Base-by-base conservation (phyloP, 2,797 vertebrate species). In the Takifugu ocellatus region DNA sequence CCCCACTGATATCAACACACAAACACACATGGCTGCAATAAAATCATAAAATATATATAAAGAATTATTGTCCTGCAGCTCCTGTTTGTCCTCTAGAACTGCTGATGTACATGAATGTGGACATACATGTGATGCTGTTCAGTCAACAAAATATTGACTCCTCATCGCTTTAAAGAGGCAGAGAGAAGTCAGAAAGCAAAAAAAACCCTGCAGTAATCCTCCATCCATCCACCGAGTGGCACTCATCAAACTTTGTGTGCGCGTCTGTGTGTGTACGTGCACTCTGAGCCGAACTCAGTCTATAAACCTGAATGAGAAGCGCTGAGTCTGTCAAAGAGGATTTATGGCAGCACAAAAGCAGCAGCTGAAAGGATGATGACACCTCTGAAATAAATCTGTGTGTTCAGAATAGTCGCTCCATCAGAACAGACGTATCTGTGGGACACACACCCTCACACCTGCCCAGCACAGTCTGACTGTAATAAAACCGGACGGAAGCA, bases 1-100 rank as follows among this genome's bases (percentile, higher is more conserved):
- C 68, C 70, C 64, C n/a, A 51, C 73, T 63, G 66, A 62, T 73
- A 48, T 9, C 29, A 14, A 25, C n/a, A 58, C 61, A 39, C 56
- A 25, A 31, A 5, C 5, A 42, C 61, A 52, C 50, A 45, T 21
- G 21, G 21, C 21, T 21, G 21, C 21, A 21, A 21, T 21, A 21
- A 21, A 21, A 21, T 21, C 21, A 29, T 7, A 29, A 29, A 2
- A 12, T 36, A 36, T 11, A 36, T 11, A 2, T 36, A 12, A 2
- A 1, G 33, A 36, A 36, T 36, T 11, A 11, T 36, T 7, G 5
- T 33, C 31, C 31, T 33, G 31, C 31, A 7, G 31, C 31, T 33
- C 9, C 31, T 33, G 31, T 2, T 33, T 7, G 31, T 33, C 31
- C 31, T 33, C 31, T 29, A 29, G 27, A 29, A 29, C 27, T 4